A percentile compares a stretch with the other conserved stretches of the same genome.
phyloP scores from a whole-genome alignment of 2,888 invertebrate genomes.

The Rhagophthalmus giganteus region DNA sequence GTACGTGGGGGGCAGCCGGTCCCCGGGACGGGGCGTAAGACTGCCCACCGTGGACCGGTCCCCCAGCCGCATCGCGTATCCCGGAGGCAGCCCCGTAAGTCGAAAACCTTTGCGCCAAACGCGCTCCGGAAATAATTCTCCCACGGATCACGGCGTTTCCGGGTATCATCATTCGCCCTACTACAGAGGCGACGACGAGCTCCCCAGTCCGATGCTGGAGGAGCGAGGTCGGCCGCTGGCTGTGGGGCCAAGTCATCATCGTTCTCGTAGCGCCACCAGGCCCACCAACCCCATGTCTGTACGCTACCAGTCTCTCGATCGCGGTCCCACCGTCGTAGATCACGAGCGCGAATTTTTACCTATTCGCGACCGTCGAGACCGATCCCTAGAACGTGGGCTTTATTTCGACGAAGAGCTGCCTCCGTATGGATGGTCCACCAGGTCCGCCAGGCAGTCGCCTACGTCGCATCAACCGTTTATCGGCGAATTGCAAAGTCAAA shows the following conservation, averaged over 20 bases:
- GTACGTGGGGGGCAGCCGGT: slow-evolving; percentile 66
- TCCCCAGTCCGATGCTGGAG: slow-evolving; percentile 83
- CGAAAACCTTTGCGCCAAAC: slow-evolving; percentile 55
- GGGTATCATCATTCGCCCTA: slow-evolving; percentile 67
- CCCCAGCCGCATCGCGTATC: slow-evolving; percentile 76
- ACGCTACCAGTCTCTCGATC: slow-evolving; percentile 60
- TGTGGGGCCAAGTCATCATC: slow-evolving; percentile 66
- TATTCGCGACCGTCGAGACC: slow-evolving; percentile 73
- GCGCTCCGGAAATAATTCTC: slow-evolving; percentile 64
- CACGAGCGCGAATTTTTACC: slow-evolving; percentile 86
- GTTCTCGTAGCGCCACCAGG: slow-evolving; percentile 79
- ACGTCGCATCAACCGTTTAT: slow-evolving; percentile 65
- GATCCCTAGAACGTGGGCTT: slow-evolving; percentile 68
- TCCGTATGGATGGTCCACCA: slow-evolving; percentile 45
- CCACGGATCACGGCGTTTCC: slow-evolving; percentile 58
- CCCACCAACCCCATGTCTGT: slow-evolving; percentile 61
- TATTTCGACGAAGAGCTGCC: slow-evolving; percentile 68
- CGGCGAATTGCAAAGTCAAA: slow-evolving; percentile 90
- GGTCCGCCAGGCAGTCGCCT: slow-evolving; percentile 72
- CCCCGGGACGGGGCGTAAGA: slow-evolving; percentile 68
- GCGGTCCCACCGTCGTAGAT: slow-evolving; percentile 57
- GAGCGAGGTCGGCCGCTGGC: slow-evolving; percentile 67
- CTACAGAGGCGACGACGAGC: slow-evolving; percentile 78
- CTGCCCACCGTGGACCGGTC: slow-evolving; percentile 89
- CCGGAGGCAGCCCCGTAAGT: slow-evolving; percentile 54